Evolutionary conservation across 2,113 vertebrate species (phyloP).

Genomic region (Tyto alba): DNA sequence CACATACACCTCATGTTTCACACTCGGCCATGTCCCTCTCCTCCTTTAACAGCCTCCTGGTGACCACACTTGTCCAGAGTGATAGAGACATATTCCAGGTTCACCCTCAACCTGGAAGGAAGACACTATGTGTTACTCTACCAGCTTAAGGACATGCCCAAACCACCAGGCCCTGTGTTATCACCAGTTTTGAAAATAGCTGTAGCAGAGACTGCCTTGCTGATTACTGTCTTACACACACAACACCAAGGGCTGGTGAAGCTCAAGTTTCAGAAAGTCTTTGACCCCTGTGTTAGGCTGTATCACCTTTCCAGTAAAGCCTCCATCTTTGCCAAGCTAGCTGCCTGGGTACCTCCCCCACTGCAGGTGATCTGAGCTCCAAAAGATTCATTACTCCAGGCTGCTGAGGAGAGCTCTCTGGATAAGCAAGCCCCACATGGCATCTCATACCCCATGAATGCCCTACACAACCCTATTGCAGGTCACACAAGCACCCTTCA

Average conservation of each 20-base stretch:
- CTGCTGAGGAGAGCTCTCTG: neutral
- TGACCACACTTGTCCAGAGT: neutral
- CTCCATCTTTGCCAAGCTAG: fast-evolving
- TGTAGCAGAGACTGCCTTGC: neutral
- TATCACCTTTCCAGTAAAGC: neutral
- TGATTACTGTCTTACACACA: neutral
- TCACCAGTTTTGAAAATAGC: neutral
- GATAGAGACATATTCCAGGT: neutral
- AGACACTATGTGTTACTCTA: neutral
- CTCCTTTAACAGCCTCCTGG: neutral
- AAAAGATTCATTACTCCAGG: neutral
- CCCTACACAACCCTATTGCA: neutral
- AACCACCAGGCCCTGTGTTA: neutral
- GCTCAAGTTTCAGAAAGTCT: neutral
- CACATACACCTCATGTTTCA: fast-evolving
- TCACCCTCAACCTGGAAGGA: neutral
- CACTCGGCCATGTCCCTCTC: neutral
- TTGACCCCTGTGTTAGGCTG: neutral
- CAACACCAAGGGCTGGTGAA: neutral
- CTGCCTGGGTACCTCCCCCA: neutral
- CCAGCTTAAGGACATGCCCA: neutral
- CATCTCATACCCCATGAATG: neutral
- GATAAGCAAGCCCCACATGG: neutral
- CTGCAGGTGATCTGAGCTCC: neutral
- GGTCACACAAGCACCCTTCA: neutral